A percentile compares a stretch with the other conserved stretches of the same genome.
phyloP scores from a whole-genome alignment of 2,888 invertebrate species.

The Conus canariensis region DNA sequence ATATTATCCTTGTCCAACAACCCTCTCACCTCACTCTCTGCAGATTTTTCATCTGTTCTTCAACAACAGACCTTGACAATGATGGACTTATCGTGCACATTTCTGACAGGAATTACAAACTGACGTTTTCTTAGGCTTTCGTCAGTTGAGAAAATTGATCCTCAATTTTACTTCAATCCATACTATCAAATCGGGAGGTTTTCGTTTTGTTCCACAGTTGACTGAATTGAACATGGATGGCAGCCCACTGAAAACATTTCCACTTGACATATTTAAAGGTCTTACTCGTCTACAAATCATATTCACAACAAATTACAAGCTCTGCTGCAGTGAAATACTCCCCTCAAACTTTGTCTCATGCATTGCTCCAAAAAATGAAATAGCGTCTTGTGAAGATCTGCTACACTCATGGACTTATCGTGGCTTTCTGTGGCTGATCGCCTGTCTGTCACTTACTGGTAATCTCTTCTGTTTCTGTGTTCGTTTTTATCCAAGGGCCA shows the following conservation, averaged over 20 bases:
- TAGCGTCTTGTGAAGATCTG: slow-evolving; percentile 7
- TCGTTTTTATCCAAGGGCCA: neutral
- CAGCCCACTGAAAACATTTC: neutral
- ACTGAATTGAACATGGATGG: neutral
- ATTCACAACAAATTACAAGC: neutral
- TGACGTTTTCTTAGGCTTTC: neutral
- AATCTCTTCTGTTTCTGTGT: neutral
- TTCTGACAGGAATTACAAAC: neutral
- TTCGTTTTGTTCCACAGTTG: neutral
- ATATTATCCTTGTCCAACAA: neutral
- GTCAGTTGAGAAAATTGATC: neutral
- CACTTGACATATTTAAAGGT: neutral
- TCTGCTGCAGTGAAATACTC: neutral
- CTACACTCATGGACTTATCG: neutral
- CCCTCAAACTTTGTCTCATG: neutral
- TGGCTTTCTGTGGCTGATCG: neutral
- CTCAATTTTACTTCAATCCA: neutral
- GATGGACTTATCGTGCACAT: neutral
- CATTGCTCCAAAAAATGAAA: neutral
- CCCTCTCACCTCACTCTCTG: neutral
- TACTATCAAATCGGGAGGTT: neutral
- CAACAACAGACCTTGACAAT: neutral
- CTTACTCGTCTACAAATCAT: neutral
- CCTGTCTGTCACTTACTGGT: neutral
- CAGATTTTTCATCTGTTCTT: neutral